Base-by-base conservation (phyloP, 1,140 invertebrate species). In the Drosophila persimilis region DNA sequence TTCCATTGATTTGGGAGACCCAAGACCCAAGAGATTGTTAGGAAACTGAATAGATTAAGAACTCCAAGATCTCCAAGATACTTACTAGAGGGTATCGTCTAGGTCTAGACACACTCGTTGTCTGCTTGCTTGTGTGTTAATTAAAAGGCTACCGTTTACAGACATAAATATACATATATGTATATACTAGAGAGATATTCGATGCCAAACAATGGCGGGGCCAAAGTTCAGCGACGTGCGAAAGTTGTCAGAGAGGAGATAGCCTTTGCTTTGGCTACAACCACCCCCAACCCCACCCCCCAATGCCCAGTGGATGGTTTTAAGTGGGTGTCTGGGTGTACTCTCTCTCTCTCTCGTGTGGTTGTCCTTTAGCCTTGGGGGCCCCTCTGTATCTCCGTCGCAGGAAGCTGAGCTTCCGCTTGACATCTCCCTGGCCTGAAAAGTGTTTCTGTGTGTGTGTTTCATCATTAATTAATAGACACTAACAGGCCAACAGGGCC, bases 401-500 rank as follows among this genome's bases (percentile, higher is more conserved):
- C 3, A 26, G 24, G 11, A 1, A 4, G 35, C 35, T 39, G 35
- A 13, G 35, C 11, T 13, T 11, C 9, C 35, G 4, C 35, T 39
- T 13, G 11, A 39, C 4, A 3, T 11, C 9, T 11, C 9, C 31
- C 35, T 47, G 22, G 22, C 64, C 55, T 47, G 22, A 67, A 62
- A 51, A 73, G 22, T 20, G 20, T 20, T 20, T 20, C 0, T 20
- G 20, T 20, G 20, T 48, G 62, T 73, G 57, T 62, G 48, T 73
- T 74, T 35, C 57, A 59, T 66, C 58, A 78, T 78, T 72, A 78
- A 78, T 78, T 77, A 78, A 69, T 53, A 72, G 57, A 43, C 53
- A 41, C 53, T 69, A 45, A 62, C 58, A 43, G n/a, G 11, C 17
- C 20, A 58, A 58, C 56, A 26, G 24, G 5, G 24, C 0, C 47